Evolutionary conservation across 1,140 invertebrate species (phyloP).

Genomic region (Bombus difficillimus): DNA sequence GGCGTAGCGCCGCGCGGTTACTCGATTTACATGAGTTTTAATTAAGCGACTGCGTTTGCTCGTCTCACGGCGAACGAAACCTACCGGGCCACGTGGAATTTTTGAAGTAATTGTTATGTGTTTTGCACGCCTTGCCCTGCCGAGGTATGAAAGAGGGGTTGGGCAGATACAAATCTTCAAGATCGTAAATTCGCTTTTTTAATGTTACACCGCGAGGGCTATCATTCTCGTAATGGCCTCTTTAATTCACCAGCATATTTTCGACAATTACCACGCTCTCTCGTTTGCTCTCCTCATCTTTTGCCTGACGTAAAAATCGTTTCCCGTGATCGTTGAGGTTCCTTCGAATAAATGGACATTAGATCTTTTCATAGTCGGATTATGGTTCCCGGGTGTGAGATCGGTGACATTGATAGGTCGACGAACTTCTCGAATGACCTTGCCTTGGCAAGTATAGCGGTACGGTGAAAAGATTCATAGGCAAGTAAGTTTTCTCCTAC

Average conservation of each 20-base stretch:
- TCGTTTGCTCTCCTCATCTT: neutral
- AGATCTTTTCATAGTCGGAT: neutral
- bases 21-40: conserved; percentile 46
- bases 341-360: neutral
- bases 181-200: conserved; percentile 28
- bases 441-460: conserved; percentile 14
- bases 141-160: neutral
- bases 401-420: conserved; percentile 7
- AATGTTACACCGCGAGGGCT: neutral
- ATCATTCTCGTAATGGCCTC: neutral
- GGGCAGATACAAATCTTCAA: neutral
- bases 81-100: neutral
- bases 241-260: neutral
- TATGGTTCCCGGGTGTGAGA: neutral
- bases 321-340: neutral
- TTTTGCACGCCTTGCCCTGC: neutral
- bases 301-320: neutral
- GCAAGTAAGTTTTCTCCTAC: neutral
- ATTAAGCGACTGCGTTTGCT: conserved; percentile 15
- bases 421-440: conserved; percentile 42
- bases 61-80: neutral
- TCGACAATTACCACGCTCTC: neutral
- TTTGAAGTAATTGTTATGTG: conserved; percentile 19
- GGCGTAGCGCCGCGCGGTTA: conserved; percentile 29
- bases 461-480: neutral